A percentile compares a stretch with the other conserved stretches of the same genome.
Conservation (phyloP, 2,888 invertebrate genomes). For the Dynastes grantii region DNA sequence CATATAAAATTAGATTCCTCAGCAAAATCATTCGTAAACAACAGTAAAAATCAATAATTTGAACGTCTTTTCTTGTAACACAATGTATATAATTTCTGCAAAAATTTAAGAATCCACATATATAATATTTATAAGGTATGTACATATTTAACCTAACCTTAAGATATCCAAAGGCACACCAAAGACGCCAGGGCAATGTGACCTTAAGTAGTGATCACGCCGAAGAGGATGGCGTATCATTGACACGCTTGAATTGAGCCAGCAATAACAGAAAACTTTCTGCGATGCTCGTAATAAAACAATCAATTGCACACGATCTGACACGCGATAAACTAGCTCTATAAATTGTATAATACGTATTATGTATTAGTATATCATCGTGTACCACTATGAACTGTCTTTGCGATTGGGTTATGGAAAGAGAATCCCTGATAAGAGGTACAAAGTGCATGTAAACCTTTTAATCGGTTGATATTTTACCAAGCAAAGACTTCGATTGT, state of each 20-base stretch:
- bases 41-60: no score
- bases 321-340: neutral
- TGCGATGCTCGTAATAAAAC: neutral
- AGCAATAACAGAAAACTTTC: no score
- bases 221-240: no score
- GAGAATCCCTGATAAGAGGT: constrained; percentile 22
- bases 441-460: neutral
- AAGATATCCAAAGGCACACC: constrained; percentile 13
- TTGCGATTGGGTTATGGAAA: neutral
- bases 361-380: neutral
- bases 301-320: neutral
- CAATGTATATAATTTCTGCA: no score
- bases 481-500: neutral
- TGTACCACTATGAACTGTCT: no score
- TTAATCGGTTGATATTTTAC: constrained; percentile 1
- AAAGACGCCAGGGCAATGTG: constrained; percentile 22
- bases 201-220: constrained; percentile 9
- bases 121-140: no score
- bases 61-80: no score
- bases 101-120: no score
- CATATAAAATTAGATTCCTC: no score
- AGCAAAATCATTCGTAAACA: no score
- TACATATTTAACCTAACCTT: neutral
- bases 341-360: neutral
- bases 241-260: no score